Evolutionary conservation across 1,140 invertebrate genomes (phyloP).

Genomic region (Drosophila murphyi): DNA sequence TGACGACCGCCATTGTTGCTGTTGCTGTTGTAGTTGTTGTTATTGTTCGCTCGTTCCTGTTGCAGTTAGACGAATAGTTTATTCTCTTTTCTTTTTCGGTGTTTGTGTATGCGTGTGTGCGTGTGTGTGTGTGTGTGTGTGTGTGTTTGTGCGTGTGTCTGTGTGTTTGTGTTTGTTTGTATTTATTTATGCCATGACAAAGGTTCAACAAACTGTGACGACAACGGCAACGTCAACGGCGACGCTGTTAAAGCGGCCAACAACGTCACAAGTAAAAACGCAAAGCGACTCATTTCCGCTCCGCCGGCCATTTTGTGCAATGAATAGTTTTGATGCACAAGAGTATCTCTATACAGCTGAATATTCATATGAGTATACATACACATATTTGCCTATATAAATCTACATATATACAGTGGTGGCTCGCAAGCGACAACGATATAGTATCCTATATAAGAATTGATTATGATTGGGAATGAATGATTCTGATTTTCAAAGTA

Average conservation of each 20-base stretch:
- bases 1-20: slow-evolving; percentile 10
- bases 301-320: slow-evolving; percentile 43
- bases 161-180: slow-evolving; percentile 18
- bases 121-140: too few relatives aligned
- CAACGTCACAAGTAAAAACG: slow-evolving; percentile 57
- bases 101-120: background rate
- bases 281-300: slow-evolving; percentile 51
- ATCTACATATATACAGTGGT: background rate
- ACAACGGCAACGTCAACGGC: slow-evolving; percentile 1
- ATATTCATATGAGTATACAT: background rate
- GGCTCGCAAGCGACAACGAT: too few relatives aligned
- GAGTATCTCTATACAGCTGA: background rate
- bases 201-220: slow-evolving; percentile 66
- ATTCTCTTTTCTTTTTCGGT: background rate
- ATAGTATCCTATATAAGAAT: too few relatives aligned
- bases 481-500: too few relatives aligned
- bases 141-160: background rate
- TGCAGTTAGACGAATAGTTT: slow-evolving; percentile 21
- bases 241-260: slow-evolving; percentile 44
- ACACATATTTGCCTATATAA: background rate
- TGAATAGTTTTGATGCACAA: slow-evolving; percentile 25
- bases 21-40: slow-evolving; percentile 15
- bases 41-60: slow-evolving; percentile 2
- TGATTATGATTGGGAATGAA: too few relatives aligned
- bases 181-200: slow-evolving; percentile 57